Evolutionary conservation across 2,888 invertebrate genomes (phyloP).

Genomic region (Ophion slaviceki): DNA sequence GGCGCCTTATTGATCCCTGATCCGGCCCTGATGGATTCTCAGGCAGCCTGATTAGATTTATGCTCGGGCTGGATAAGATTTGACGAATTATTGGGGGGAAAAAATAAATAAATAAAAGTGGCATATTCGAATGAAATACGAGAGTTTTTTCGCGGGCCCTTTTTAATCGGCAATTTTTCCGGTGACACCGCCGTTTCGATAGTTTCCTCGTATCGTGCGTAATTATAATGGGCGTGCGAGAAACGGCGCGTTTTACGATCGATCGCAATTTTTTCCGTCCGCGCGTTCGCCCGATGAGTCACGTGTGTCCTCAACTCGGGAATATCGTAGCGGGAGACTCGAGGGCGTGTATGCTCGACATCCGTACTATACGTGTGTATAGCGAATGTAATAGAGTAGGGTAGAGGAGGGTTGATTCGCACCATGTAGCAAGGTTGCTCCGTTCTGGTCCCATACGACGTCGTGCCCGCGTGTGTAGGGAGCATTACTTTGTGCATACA

Average conservation of each 20-base stretch:
- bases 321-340: constrained; percentile 40
- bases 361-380: constrained; percentile 10
- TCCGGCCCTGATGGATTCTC: too few species aligned
- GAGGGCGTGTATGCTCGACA: constrained; percentile 4
- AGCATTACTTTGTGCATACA: constrained; percentile 29
- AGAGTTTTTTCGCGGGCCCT: background rate
- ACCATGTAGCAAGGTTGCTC: constrained; percentile 45
- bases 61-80: too few species aligned
- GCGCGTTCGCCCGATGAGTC: constrained; percentile 61
- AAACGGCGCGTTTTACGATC: constrained; percentile 72
- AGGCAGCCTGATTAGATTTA: too few species aligned
- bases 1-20: too few species aligned
- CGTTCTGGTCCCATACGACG: constrained; percentile 30
- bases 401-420: constrained; percentile 45
- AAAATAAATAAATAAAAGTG: background rate
- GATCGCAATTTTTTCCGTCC: constrained; percentile 79
- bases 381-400: constrained; percentile 33
- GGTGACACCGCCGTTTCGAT: background rate
- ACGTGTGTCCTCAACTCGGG: constrained; percentile 53
- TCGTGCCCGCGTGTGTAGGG: constrained; percentile 19
- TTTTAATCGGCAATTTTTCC: background rate
- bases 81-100: too few species aligned
- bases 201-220: constrained; percentile 21
- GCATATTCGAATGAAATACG: background rate
- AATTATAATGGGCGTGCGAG: constrained; percentile 52